Evolutionary conservation across 2,113 vertebrate species (phyloP), one percentile per base, ranked within the genome.

Genomic region (Malurus cyaneus): DNA sequence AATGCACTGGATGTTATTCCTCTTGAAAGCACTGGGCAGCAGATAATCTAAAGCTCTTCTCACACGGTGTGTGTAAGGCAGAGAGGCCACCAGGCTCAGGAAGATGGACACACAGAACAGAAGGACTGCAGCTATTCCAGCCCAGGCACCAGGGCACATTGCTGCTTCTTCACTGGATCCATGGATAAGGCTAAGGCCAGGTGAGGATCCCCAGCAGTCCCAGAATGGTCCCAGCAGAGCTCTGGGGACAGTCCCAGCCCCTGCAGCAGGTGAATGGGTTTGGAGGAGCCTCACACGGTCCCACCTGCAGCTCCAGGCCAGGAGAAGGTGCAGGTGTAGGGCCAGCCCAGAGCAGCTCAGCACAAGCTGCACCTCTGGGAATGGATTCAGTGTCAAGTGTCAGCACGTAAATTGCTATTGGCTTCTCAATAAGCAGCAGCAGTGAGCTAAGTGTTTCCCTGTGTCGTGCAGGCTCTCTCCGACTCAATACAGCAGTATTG

Each of bases 341-440:
- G 72, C 47, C 15, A 93, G 77, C 74, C 59, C 86, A 47, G 41
- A 57, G 90, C 34, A 83, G 86, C 89, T 78, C 46, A 79, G 96
- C 92, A 73, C 92, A 95, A 96, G 96, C 94, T 92, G 83, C 41
- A 97, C 97, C 98, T 97, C 95, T 88, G 97, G 97, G 96, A 97
- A 97, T 90, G 96, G 96, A 97, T 97, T 97, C 67, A 89, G 98
- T 97, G 97, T 98, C 98, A 98, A 98, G 98, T 98, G 98, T 99
- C 98, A 98, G 98, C 98, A 98, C 98, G 98, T 98, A 99, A 99
- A 99, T 99, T 99, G 98, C 98, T 99, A 99, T 99, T 99, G 99
- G 99, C 99, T 99, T 99, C 98, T 99, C 99, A 99, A 99, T 99
- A 99, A 99, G 99, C 98, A 98, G 98, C 98, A 98, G 98, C 91